A percentile compares a stretch with the other conserved stretches of the same genome.
phyloP scores from a whole-genome alignment of 2,113 vertebrate species.

The Rostratula benghalensis region DNA sequence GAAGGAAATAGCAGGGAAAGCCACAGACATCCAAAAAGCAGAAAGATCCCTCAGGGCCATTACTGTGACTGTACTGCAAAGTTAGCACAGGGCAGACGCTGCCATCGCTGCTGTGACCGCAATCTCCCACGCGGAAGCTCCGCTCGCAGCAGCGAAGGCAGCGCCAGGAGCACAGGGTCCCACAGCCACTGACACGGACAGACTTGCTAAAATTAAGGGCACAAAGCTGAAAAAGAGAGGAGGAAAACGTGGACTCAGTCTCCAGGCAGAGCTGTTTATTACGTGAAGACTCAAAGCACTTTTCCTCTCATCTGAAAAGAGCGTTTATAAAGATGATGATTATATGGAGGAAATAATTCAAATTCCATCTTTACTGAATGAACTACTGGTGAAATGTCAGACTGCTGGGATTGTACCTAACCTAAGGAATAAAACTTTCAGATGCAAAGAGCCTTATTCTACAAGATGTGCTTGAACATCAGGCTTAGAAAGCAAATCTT shows the following conservation, averaged over 20 bases:
- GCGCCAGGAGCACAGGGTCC: background rate
- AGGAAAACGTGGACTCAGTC: background rate
- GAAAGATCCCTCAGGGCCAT: background rate
- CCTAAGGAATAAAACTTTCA: background rate
- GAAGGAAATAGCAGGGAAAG: background rate
- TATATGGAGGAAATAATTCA: background rate
- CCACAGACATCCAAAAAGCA: background rate
- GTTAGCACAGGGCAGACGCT: background rate
- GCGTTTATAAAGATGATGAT: background rate
- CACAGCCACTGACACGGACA: constrained; percentile 26
- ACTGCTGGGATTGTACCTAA: background rate
- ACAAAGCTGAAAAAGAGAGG: background rate
- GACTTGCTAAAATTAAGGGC: constrained; percentile 2
- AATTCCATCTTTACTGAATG: background rate
- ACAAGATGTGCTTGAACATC: constrained; percentile 4
- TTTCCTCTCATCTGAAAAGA: background rate
- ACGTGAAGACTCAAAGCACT: background rate
- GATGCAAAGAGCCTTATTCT: background rate
- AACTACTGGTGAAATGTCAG: background rate
- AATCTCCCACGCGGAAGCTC: background rate
- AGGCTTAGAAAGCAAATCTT: constrained; percentile 17
- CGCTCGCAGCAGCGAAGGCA: background rate
- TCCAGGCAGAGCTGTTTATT: background rate
- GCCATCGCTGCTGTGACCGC: background rate
- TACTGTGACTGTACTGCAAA: background rate